phyloP scores from a whole-genome alignment of 1,140 invertebrate species.

The Planococcus citri region DNA sequence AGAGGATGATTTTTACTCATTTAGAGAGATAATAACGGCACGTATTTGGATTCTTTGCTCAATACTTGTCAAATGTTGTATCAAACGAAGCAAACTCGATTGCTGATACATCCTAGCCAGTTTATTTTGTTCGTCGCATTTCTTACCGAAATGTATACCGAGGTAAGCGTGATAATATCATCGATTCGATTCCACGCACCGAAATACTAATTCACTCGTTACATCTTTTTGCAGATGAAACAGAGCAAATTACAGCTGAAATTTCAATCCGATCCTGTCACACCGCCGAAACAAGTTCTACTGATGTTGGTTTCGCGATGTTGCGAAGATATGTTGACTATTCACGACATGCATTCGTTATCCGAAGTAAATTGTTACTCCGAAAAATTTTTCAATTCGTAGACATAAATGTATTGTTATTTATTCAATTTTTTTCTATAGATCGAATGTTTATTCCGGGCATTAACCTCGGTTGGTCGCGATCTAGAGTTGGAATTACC shows the following conservation, averaged over 20 bases:
- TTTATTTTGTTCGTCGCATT: background rate
- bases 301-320: background rate
- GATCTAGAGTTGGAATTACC: background rate
- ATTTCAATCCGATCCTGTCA: background rate
- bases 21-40: background rate
- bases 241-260: background rate
- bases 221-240: background rate
- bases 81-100: background rate
- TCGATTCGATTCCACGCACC: background rate
- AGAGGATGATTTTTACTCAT: background rate
- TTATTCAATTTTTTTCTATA: background rate
- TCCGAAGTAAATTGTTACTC: background rate
- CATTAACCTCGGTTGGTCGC: background rate
- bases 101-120: background rate
- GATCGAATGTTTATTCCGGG: background rate
- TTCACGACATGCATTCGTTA: background rate
- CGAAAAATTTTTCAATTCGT: no score
- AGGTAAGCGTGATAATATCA: background rate
- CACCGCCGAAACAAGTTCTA: background rate
- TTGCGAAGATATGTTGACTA: background rate
- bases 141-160: background rate
- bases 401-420: no score
- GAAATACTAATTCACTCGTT: no score
- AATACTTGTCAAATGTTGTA: background rate
- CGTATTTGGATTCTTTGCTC: background rate